Evolutionary conservation across 1,140 invertebrate genomes (phyloP), one percentile per base, ranked within the genome.

Genomic region (Ceratoteleas bidentatus): DNA sequence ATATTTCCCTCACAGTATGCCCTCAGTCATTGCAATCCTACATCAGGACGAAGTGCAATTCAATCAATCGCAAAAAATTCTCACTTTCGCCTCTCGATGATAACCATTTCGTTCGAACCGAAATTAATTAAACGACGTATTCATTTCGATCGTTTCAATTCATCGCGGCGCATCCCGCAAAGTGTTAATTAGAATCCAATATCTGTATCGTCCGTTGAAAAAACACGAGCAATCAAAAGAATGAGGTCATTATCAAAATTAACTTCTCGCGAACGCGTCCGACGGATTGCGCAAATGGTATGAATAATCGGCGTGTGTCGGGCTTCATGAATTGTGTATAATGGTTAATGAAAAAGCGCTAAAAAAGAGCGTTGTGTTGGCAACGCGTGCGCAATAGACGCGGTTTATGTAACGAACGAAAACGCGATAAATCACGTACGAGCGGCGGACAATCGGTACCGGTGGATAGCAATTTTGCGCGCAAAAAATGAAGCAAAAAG

Each of bases 191-290:
- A 24, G 24, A 24, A 24, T 24, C 24, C 24, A 24, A 24, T 24
- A 24, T 24, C 24, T 24, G 24, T 24, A 24, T 24, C 24, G 24
- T 24, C 24, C 4, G 24, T 24, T 24, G 24, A 24, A 34, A n/a
- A 61, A 33, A 61, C 7, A 47, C 15, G 32, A 33, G 16, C 16
- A 60, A 45, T 45, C 16, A 58, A 50, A 34, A 40, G 45, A 60
- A 70, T 52, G 49, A 70, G 68, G 57, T 70, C 45, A 70, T 70
- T 61, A 61, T 60, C 68, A 53, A 61, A 61, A 60, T 70, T 43
- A 70, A 50, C 68, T 53, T 13, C 47, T 13, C 47, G 1, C 14
- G 14, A 33, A 24, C 15, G 33, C 36, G n/a, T 33, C 14, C 60
- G 62, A n/a, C n/a, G 50, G 15, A 54, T 52, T 62, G 45, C 36